A percentile compares a stretch with the other conserved stretches of the same genome.
phyloP scores from a whole-genome alignment of 1,140 invertebrate species.

The Panonychus citri region DNA sequence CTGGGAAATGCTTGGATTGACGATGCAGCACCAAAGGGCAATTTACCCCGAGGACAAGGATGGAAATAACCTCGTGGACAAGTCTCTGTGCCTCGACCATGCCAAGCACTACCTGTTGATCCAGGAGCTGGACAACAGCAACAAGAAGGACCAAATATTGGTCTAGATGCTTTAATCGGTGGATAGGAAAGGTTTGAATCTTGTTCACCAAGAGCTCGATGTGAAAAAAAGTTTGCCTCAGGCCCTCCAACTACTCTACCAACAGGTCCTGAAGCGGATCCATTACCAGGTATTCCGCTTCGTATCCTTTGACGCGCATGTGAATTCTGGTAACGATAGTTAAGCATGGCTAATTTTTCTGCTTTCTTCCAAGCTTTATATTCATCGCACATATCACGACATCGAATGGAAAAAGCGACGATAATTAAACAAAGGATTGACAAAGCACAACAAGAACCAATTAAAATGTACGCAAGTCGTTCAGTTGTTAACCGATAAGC shows the following conservation, averaged over 20 bases:
- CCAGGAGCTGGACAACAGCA: slow-evolving; percentile 6
- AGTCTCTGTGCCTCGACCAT: neutral
- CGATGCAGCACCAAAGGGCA: slow-evolving; percentile 17
- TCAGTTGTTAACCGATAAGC: slow-evolving; percentile 17
- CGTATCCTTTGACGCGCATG: neutral
- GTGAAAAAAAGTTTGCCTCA: neutral
- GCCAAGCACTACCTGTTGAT: neutral
- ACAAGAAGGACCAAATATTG: slow-evolving; percentile 5
- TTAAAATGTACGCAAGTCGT: slow-evolving; percentile 19
- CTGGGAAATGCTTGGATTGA: slow-evolving; percentile 10
- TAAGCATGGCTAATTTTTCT: slow-evolving; percentile 8
- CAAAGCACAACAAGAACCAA: slow-evolving; percentile 19
- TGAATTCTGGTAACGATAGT: neutral
- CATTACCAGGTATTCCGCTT: neutral
- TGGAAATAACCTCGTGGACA: slow-evolving; percentile 11
- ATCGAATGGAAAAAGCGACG: slow-evolving; percentile 18
- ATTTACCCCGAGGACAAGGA: slow-evolving; percentile 10
- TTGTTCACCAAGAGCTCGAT: neutral
- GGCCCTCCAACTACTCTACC: neutral
- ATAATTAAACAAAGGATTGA: slow-evolving; percentile 19
- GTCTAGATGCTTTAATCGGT: neutral
- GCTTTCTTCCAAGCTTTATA: slow-evolving; percentile 10
- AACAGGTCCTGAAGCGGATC: neutral
- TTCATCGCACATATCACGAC: slow-evolving; percentile 13
- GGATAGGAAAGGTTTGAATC: neutral